Percentiles rank a stretch among this genome's conserved stretches.
phyloP scores from a whole-genome alignment of 2,797 vertebrate genomes.

The Mergus octosetaceus region DNA sequence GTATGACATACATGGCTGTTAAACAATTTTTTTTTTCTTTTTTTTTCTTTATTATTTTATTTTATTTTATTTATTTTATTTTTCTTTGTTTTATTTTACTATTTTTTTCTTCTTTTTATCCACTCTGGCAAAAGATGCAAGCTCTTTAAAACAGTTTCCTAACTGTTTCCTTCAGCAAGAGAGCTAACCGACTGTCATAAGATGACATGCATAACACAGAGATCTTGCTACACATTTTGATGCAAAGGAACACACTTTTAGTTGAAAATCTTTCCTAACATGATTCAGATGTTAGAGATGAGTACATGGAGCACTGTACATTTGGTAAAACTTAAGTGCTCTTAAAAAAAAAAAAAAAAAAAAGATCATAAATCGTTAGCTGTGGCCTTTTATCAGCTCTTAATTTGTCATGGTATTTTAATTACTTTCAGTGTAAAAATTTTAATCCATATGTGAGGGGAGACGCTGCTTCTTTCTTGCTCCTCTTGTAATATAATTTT shows the following conservation, averaged over 20 bases:
- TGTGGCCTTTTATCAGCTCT: slow-evolving; percentile 79
- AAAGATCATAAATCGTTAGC: slow-evolving; percentile 73
- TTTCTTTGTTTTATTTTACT: no score
- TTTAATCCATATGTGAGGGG: slow-evolving; percentile 71
- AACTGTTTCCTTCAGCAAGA: slow-evolving; percentile 31
- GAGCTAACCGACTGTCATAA: slow-evolving; percentile 62
- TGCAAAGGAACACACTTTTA: slow-evolving; percentile 64
- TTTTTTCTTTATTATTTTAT: no score
- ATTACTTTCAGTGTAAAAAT: slow-evolving; percentile 74
- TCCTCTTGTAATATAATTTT: slow-evolving; percentile 16
- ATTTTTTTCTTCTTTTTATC: not conserved
- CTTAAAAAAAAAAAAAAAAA: slow-evolving; percentile 51
- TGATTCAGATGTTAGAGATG: slow-evolving; percentile 78
- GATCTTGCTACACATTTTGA: slow-evolving; percentile 65
- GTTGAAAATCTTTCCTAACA: slow-evolving; percentile 74
- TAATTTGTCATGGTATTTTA: slow-evolving; percentile 79
- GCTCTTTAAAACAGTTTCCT: slow-evolving; percentile 42
- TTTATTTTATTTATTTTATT: no score
- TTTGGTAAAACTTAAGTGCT: slow-evolving; percentile 79
- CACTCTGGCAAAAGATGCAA: slow-evolving; percentile 66
- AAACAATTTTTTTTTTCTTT: not conserved
- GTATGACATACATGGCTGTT: slow-evolving; percentile 44
- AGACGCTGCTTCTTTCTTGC: slow-evolving; percentile 30
- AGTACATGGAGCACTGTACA: slow-evolving; percentile 58
- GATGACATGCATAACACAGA: slow-evolving; percentile 28